These are phyloP conservation scores for Pseudonaja textilis DNA, from an alignment of 2,113 vertebrate genomes.

Conservation along the genomic window DNA sequence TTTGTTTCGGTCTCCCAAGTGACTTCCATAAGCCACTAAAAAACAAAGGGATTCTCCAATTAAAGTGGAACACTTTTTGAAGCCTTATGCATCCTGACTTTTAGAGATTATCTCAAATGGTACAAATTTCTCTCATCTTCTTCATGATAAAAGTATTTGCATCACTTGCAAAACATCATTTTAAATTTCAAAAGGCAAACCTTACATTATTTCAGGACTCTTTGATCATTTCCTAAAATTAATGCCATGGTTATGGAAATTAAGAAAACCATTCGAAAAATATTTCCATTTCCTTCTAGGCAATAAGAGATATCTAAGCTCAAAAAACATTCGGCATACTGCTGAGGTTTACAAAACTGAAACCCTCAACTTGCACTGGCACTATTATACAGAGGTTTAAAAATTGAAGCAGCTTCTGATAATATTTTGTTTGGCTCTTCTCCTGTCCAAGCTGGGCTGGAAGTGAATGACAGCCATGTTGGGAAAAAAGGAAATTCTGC, in stretches of 20 bases:
- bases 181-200: not conserved
- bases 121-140: not conserved
- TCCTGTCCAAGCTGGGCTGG: not conserved
- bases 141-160: not conserved
- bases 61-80: not conserved
- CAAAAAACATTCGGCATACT: not conserved
- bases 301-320: not conserved
- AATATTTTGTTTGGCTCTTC: not conserved
- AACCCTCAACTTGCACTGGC: not conserved
- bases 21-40: not conserved
- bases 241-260: not conserved
- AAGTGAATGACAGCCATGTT: not conserved
- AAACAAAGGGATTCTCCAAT: not conserved
- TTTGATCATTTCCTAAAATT: not conserved
- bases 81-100: not conserved
- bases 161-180: not conserved
- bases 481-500: not conserved
- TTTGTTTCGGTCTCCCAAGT: not conserved
- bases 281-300: not conserved
- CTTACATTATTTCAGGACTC: not conserved
- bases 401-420: not conserved
- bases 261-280: not conserved
- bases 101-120: not conserved
- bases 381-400: not conserved
- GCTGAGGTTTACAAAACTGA: not conserved